Evolutionary conservation across 1,140 invertebrate genomes (phyloP).

Genomic region (Gonioctena quinquepunctata): DNA sequence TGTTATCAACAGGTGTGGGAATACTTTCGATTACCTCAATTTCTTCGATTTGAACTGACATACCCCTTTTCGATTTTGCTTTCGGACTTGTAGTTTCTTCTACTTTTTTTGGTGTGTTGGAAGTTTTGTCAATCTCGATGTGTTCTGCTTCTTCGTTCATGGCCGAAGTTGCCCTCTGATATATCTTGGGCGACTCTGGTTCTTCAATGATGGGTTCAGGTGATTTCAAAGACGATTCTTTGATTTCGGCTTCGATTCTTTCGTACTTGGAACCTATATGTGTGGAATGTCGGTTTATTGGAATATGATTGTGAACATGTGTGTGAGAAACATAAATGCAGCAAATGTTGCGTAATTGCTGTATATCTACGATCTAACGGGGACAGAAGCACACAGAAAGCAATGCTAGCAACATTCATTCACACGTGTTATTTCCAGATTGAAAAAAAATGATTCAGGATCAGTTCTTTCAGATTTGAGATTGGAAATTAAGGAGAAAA

Average conservation of each 20-base stretch:
- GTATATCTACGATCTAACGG: constrained; percentile 4
- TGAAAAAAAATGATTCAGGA: background rate
- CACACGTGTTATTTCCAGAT: background rate
- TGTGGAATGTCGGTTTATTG: constrained; percentile 26
- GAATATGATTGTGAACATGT: no score
- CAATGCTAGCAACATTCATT: background rate
- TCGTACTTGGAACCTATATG: constrained; percentile 36
- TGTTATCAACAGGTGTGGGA: constrained; percentile 6
- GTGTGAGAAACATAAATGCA: background rate
- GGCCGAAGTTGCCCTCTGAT: constrained; percentile 55
- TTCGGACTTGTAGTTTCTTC: constrained; percentile 29
- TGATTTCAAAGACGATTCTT: constrained; percentile 27
- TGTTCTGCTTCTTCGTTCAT: constrained; percentile 36
- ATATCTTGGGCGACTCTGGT: constrained; percentile 44
- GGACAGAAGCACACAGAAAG: constrained; percentile 20
- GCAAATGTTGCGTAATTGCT: background rate
- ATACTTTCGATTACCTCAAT: constrained; percentile 29
- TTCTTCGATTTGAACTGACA: constrained; percentile 41
- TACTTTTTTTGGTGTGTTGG: background rate
- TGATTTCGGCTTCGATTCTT: constrained; percentile 30
- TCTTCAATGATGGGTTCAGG: constrained; percentile 48
- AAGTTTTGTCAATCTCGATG: constrained; percentile 28
- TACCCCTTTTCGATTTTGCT: constrained; percentile 31
- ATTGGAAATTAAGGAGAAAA: no score
- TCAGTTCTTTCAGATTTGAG: background rate